Evolutionary conservation across 30 jellyfish, hydroid and myxozoan species (phyloP).

Genomic region (Chrysaora quinquecirrha): DNA sequence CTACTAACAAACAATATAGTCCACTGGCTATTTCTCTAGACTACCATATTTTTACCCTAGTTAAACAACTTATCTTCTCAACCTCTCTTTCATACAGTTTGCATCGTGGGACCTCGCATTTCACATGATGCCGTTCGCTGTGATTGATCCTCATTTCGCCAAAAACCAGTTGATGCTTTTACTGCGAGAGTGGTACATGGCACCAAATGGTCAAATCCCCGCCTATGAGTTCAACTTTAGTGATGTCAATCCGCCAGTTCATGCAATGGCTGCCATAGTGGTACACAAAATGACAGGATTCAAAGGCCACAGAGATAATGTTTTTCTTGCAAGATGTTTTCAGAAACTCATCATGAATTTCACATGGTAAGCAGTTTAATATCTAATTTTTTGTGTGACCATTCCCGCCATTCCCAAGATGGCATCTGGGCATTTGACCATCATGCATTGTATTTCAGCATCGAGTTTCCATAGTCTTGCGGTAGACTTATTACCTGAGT

Average conservation of each 20-base stretch:
- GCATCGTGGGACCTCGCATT: conserved; percentile 96
- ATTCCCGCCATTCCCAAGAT: too few relatives aligned
- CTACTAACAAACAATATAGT: too few relatives aligned
- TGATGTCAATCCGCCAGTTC: conserved; percentile 97
- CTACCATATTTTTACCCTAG: too few relatives aligned
- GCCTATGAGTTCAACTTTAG: conserved; percentile 92
- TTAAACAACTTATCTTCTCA: too few relatives aligned
- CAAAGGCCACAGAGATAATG: conserved; percentile 79
- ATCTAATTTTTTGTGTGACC: too few relatives aligned
- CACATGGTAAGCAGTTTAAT: conserved; percentile 69
- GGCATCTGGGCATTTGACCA: too few relatives aligned
- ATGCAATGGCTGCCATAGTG: conserved; percentile 78
- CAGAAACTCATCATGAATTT: conserved; percentile 91
- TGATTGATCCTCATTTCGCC: conserved; percentile 84
- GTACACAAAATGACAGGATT: conserved; percentile 87
- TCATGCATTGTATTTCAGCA: too few relatives aligned
- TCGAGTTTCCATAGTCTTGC: too few relatives aligned
- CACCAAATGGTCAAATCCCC: conserved; percentile 95
- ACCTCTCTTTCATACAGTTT: conserved; percentile 57
- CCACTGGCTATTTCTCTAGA: too few relatives aligned
- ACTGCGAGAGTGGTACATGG: conserved; percentile 94
- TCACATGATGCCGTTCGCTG: conserved; percentile 90
- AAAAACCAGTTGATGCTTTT: conserved; percentile 73
- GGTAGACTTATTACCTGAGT: too few relatives aligned
- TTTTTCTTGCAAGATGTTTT: conserved; percentile 82